These are phyloP conservation scores for Lordiphosa collinella DNA, from an alignment of 1,140 invertebrate genomes.

Conservation along the genomic window DNA sequence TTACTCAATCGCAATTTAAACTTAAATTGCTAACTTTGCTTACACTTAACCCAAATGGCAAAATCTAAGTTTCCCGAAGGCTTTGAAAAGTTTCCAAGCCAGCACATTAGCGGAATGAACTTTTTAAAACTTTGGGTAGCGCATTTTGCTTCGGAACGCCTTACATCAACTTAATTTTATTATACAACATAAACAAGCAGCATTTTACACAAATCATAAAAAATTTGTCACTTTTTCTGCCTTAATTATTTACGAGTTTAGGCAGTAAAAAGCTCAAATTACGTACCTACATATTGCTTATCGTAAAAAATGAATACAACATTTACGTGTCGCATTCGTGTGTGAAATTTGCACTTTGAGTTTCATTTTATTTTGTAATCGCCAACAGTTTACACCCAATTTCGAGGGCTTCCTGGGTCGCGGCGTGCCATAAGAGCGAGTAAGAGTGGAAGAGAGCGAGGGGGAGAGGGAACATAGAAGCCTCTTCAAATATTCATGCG, in stretches of 20 bases:
- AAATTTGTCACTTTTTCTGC: slow-evolving; percentile 22
- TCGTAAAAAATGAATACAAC: slow-evolving; percentile 58
- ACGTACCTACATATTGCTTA: slow-evolving; percentile 12
- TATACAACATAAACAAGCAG: slow-evolving; percentile 6
- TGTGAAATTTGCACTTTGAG: slow-evolving; percentile 15
- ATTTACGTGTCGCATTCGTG: slow-evolving; percentile 38
- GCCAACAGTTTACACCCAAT: slow-evolving; percentile 57
- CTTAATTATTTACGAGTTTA: slow-evolving; percentile 68
- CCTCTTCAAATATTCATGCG: slow-evolving; percentile 54
- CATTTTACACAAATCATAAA: slow-evolving; percentile 37
- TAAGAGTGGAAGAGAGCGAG: slow-evolving; percentile 1
- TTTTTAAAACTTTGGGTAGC: too few relatives aligned
- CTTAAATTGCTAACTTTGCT: too few relatives aligned
- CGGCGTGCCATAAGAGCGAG: background rate
- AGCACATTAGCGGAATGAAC: too few relatives aligned
- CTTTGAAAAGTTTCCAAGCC: too few relatives aligned
- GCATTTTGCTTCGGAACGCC: background rate
- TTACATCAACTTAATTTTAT: slow-evolving; percentile 39
- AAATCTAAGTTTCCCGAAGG: too few relatives aligned
- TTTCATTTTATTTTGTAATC: slow-evolving; percentile 27
- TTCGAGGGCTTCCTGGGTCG: slow-evolving; percentile 28
- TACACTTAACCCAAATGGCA: too few relatives aligned
- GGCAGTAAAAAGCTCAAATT: slow-evolving; percentile 44
- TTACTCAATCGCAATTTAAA: too few relatives aligned
- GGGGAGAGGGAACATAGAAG: slow-evolving; percentile 9